Evolutionary conservation across 2,888 invertebrate species (phyloP).

Genomic region (Dicyrtoma fusca): DNA sequence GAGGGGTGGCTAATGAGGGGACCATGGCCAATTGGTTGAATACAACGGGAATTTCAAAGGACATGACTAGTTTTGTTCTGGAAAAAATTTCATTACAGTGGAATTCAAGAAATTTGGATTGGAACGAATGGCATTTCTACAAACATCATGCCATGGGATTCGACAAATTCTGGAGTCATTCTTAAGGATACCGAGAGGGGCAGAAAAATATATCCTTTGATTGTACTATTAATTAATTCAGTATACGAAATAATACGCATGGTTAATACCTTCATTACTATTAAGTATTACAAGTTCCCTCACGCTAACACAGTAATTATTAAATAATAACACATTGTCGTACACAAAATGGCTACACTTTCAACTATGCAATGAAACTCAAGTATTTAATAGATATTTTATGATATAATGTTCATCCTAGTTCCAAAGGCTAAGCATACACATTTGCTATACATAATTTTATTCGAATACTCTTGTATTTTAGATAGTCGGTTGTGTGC

Average conservation of each 20-base stretch:
- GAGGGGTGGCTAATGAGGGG: not conserved
- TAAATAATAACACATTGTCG: no score
- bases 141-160: constrained; percentile 19
- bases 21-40: not conserved
- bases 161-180: constrained; percentile 15
- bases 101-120: constrained; percentile 17
- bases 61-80: constrained; percentile 20
- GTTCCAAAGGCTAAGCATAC: no score
- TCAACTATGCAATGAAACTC: no score
- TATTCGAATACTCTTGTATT: no score
- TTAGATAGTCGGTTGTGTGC: no score
- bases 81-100: constrained; percentile 6
- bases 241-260: not conserved
- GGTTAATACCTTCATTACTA: not conserved
- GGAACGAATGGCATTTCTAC: constrained; percentile 16
- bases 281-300: not conserved
- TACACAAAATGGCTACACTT: no score
- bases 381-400: no score
- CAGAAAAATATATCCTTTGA: not conserved
- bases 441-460: no score
- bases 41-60: constrained; percentile 8
- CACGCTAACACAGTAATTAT: no score
- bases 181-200: not conserved
- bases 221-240: not conserved
- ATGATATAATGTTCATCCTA: no score